Evolutionary conservation across 2,113 vertebrate species (phyloP), one percentile per base, ranked within the genome.

Genomic region (Lampris megalopsis): DNA sequence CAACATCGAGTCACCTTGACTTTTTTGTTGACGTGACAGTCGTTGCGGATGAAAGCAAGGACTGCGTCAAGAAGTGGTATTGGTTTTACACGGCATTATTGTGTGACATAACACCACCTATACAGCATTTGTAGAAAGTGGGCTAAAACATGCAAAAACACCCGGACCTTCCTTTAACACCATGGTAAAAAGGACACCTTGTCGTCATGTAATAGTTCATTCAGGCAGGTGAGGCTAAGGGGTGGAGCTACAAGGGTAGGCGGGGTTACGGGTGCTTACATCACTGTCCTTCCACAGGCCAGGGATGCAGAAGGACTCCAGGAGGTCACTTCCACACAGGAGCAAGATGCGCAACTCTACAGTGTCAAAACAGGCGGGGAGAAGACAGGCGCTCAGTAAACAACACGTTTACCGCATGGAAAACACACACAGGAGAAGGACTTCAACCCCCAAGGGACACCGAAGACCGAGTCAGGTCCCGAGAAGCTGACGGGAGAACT

Each of bases 221-320:
- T 7, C 7, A n/a, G 40, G 24, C 2, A 54, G 73, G 42, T 0
- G n/a, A 63, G 56, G 35, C 9, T 10, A 54, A 47, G 72, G 3
- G 49, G 49, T 1, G 36, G 43, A 48, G 9, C 24, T 24, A 48
- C 47, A 48, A 6, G 47, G 37, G 41, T 47, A n/a, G 70, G 65
- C 2, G 62, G 80, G 74, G 72, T 40, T 63, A 85, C 50, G 52
- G 54, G 69, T 82, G 96, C 98, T 98, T 94, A 99, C 98, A 50
- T 99, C 98, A 9, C 96, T 96, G 92, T 99, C 97, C 0, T 99
- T 99, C 98, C 98, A 99, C 77, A 99, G 96, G 42, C 98, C 98
- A 0, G 98, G 98, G 92, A 99, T 99, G 91, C 97, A 98, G 95
- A 99, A 99, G 66, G 98, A 99, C 77, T 99, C 98, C 89, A 99